phyloP scores from a whole-genome alignment of 2,113 vertebrate species.

The Paramormyrops kingsleyae region DNA sequence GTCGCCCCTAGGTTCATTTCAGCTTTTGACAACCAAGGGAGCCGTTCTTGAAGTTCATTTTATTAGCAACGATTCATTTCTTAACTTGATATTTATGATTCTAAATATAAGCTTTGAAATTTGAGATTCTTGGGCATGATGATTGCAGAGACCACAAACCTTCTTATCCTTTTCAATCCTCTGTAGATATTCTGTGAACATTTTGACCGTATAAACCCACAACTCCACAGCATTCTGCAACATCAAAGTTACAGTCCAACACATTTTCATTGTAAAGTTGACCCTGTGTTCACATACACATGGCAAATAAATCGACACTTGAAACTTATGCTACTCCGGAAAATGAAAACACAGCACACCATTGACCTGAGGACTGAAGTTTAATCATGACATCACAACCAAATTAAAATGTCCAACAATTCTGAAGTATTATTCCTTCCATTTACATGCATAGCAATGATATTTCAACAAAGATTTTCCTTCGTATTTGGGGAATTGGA shows the following conservation, averaged over 20 bases:
- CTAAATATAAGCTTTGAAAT: neutral
- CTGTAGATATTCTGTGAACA: neutral
- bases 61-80: neutral
- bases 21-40: neutral
- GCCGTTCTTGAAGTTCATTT: neutral
- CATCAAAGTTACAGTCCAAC: neutral
- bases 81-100: neutral
- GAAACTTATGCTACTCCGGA: neutral
- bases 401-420: constrained; percentile 92
- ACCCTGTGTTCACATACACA: too few relatives aligned
- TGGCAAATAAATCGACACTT: too few relatives aligned
- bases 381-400: constrained; percentile 79
- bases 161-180: neutral
- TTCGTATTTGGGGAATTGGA: constrained; percentile 99
- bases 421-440: constrained; percentile 99
- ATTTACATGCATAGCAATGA: constrained; percentile 99
- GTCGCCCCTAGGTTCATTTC: neutral
- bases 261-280: too few relatives aligned
- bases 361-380: constrained; percentile 74
- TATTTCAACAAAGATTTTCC: constrained; percentile 92
- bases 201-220: neutral
- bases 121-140: neutral
- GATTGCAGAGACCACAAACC: neutral
- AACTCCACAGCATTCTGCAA: neutral
- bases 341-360: constrained; percentile 46